Evolutionary conservation across 1,140 invertebrate species (phyloP), one percentile per base, ranked within the genome.

Genomic region (Hyles vespertilio): DNA sequence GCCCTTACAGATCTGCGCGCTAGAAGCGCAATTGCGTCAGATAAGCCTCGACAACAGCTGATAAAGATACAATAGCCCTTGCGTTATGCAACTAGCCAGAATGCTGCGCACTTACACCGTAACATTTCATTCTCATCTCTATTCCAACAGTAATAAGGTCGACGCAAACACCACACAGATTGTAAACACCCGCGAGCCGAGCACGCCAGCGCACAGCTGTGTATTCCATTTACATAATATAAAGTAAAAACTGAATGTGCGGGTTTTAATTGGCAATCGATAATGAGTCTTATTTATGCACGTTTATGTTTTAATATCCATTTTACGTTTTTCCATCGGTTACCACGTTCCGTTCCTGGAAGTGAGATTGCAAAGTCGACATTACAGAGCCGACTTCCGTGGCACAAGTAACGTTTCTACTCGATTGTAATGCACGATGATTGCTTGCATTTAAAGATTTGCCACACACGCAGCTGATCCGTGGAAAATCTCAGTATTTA

Each of bases 71-170:
- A 79, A 77, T 74, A 69, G 70, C 67, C 72, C 68, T 64, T 58
- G 65, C 70, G 75, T 84, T 81, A 86, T 83, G 83, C 77, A 84
- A 84, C 70, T 56, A 72, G 77, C 81, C 80, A 81, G 75, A 64
- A 57, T 63, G 46, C 64, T 77, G 72, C 73, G 73, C 70, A 77
- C 74, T 81, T 68, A 66, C 48, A 6, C 45, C 22, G 34, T 0
- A 8, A 36, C 61, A 59, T 6, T 45, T 64, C 40, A 79, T 67
- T 72, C 44, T 68, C 63, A 44, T 32, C 65, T 68, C 34, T 72
- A 66, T 56, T 11, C 12, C 1, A 5, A 12, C 46, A 46, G 45
- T 0, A 43, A 59, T 72, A 74, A 51, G 56, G 51, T 44, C 33
- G 40, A 81, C 54, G 70, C 65, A 56, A 51, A 43, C 45, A 56